Percentiles rank a stretch among this genome's conserved stretches.
Conservation (phyloP, 2,888 invertebrate genomes). For the Agrotis exclamationis region DNA sequence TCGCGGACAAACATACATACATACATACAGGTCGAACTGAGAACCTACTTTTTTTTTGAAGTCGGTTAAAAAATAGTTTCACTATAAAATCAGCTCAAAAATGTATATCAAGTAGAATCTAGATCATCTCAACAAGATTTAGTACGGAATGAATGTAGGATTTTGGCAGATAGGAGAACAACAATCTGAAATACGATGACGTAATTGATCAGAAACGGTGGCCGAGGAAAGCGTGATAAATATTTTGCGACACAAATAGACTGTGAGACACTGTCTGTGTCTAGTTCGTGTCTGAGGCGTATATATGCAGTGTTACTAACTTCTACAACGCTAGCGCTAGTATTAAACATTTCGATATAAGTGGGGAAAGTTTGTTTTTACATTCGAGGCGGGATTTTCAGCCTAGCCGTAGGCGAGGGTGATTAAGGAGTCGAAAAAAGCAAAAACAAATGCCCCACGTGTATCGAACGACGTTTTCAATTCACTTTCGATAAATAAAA, state of each 20-base stretch:
- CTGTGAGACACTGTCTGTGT: conserved; percentile 26
- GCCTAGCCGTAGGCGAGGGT: no score
- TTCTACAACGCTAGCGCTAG: neutral
- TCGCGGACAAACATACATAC: no score
- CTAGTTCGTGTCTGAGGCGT: conserved; percentile 25
- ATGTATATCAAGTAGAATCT: neutral
- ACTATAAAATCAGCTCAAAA: neutral
- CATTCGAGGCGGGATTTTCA: no score
- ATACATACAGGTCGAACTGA: no score
- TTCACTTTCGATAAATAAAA: no score
- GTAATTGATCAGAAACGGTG: neutral
- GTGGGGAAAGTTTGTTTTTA: no score
- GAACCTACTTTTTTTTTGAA: no score
- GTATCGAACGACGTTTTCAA: no score
- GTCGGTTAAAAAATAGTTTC: no score
- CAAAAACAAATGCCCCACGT: no score
- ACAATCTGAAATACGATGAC: conserved; percentile 9
- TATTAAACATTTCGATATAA: no score
- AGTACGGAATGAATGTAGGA: neutral
- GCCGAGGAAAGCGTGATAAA: conserved; percentile 10
- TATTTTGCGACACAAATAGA: conserved; percentile 37
- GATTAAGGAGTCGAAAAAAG: no score
- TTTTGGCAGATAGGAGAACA: conserved; percentile 30
- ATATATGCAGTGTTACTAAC: neutral
- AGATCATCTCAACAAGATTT: neutral